A percentile compares a stretch with the other conserved stretches of the same genome.
These are phyloP conservation scores for Strongylocentrotus purpuratus DNA, from an alignment of 35 echinoderm and acorn worm species.

Conservation along the genomic window DNA sequence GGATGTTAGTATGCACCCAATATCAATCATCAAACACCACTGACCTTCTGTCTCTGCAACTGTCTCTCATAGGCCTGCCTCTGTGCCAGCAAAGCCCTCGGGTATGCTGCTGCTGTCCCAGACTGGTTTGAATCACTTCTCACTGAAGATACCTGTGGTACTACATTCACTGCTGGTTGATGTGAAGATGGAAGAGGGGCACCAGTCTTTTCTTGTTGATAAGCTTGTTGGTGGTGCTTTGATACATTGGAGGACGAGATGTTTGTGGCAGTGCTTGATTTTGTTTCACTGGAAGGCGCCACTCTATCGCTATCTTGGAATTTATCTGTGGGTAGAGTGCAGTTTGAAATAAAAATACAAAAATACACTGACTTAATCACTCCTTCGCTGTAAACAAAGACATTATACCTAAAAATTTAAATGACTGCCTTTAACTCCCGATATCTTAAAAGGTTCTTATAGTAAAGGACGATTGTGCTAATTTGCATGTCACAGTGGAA, in stretches of 20 bases:
- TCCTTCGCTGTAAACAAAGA: neutral
- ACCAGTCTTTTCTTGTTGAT: neutral
- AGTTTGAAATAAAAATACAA: neutral
- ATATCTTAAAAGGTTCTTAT: too few species aligned
- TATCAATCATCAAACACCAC: neutral
- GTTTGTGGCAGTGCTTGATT: neutral
- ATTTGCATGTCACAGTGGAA: too few species aligned
- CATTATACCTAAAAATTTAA: neutral
- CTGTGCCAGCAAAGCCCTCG: neutral
- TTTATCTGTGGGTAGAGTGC: neutral
- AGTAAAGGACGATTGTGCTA: too few species aligned
- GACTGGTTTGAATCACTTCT: neutral
- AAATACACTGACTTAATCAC: neutral
- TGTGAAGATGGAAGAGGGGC: neutral
- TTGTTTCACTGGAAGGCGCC: neutral
- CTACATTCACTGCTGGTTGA: neutral
- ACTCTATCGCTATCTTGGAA: neutral
- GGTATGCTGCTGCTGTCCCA: neutral
- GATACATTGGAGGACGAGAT: neutral
- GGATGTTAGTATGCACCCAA: too few species aligned
- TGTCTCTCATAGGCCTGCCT: constrained; percentile 33
- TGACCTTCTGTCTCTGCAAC: constrained; percentile 26
- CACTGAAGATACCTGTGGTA: neutral
- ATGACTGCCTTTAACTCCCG: too few species aligned
- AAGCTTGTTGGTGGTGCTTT: neutral